Conservation (phyloP, 2,888 invertebrate genomes). For the Scrobipalpa costella region DNA sequence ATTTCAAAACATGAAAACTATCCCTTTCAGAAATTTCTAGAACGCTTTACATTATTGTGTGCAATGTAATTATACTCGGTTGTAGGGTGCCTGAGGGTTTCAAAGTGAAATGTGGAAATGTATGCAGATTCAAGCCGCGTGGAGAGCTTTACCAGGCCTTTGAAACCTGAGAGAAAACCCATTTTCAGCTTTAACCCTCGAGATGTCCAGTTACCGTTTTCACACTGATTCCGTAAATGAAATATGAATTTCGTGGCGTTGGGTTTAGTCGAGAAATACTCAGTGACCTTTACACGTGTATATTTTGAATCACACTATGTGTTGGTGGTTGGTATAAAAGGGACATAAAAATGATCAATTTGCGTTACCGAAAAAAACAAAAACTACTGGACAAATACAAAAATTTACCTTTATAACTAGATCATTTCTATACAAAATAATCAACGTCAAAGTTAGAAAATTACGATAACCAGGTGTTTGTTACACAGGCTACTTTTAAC, state of each 20-base stretch:
- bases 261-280: no score
- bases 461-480: no score
- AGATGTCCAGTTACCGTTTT: conserved; percentile 9
- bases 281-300: neutral
- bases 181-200: conserved; percentile 3
- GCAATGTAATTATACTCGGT: conserved; percentile 18
- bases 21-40: neutral
- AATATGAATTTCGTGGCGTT: neutral
- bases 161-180: conserved; percentile 8
- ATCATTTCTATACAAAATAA: no score
- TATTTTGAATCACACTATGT: no score
- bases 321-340: no score
- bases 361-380: no score
- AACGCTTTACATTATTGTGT: conserved; percentile 12
- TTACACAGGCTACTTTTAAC: no score
- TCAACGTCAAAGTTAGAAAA: no score
- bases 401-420: neutral
- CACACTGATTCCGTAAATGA: neutral
- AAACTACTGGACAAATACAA: no score
- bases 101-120: conserved; percentile 44
- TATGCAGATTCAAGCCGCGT: conserved; percentile 47
- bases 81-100: conserved; percentile 16
- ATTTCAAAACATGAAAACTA: neutral
- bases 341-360: no score
- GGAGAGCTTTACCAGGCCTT: conserved; percentile 31